Conservation (phyloP, 2,113 vertebrate genomes). For the Dasypus novemcinctus region DNA sequence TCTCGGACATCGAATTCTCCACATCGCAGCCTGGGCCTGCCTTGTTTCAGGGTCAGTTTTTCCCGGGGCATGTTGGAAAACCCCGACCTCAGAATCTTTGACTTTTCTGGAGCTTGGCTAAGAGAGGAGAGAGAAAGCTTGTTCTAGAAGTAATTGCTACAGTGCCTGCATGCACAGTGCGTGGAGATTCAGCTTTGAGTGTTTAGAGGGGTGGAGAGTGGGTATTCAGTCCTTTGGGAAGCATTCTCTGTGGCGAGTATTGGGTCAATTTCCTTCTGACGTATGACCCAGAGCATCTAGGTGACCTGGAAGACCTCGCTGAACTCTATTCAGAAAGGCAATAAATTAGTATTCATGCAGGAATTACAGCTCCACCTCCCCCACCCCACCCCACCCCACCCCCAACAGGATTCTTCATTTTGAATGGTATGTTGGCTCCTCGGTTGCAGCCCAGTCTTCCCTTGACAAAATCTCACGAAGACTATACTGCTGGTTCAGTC, state of each 20-base stretch:
- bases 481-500: neutral
- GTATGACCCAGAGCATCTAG: neutral
- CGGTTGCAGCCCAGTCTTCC: neutral
- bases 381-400: neutral
- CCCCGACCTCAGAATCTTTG: conserved; percentile 42
- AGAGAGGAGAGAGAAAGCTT: neutral
- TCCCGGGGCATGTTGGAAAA: conserved; percentile 36
- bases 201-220: neutral
- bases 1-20: conserved; percentile 73
- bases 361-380: neutral
- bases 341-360: neutral
- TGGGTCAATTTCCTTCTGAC: conserved; percentile 15
- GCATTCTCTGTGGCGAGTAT: neutral
- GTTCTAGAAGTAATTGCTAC: neutral
- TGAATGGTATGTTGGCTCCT: neutral
- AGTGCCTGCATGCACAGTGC: accelerated
- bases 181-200: neutral
- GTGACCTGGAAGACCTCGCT: neutral
- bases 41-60: neutral
- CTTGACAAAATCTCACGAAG: neutral
- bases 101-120: neutral
- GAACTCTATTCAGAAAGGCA: neutral
- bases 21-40: conserved; percentile 60
- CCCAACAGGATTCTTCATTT: neutral
- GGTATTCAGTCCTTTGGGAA: neutral